Evolutionary conservation across 2,888 invertebrate genomes (phyloP).

Genomic region (Epinotia demarniana): DNA sequence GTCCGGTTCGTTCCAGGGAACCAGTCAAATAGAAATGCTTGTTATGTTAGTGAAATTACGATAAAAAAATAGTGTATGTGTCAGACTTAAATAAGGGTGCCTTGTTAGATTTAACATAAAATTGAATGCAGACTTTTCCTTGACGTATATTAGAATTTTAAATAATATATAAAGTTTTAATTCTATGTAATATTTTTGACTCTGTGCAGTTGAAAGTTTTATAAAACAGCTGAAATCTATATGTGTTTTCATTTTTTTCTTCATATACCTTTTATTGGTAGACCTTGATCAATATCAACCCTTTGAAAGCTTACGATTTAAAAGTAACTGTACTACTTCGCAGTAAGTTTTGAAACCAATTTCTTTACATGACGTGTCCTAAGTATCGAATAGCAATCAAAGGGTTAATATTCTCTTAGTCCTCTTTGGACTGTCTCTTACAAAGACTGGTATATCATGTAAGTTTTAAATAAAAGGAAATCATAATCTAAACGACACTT

Average conservation of each 20-base stretch:
- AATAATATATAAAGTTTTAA: slow-evolving; percentile 55
- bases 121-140: slow-evolving; percentile 24
- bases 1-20: not conserved
- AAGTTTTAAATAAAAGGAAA: slow-evolving; percentile 51
- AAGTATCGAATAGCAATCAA: not conserved
- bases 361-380: too few relatives aligned
- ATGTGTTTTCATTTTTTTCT: slow-evolving; percentile 24
- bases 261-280: slow-evolving; percentile 22
- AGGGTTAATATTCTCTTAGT: not conserved
- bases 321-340: not conserved
- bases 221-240: slow-evolving; percentile 35
- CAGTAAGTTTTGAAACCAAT: not conserved
- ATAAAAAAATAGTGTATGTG: too few relatives aligned
- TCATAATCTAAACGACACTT: slow-evolving; percentile 66
- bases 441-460: slow-evolving; percentile 14
- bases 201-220: slow-evolving; percentile 45
- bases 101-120: not conserved
- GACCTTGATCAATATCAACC: slow-evolving; percentile 2
- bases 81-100: not conserved
- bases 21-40: not conserved
- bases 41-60: too few relatives aligned
- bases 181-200: slow-evolving; percentile 49
- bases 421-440: not conserved
- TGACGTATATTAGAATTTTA: slow-evolving; percentile 51
- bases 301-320: not conserved